A percentile compares a stretch with the other conserved stretches of the same genome.
These are phyloP conservation scores for Watsonalla binaria DNA, from an alignment of 2,888 invertebrate species.

Conservation along the genomic window DNA sequence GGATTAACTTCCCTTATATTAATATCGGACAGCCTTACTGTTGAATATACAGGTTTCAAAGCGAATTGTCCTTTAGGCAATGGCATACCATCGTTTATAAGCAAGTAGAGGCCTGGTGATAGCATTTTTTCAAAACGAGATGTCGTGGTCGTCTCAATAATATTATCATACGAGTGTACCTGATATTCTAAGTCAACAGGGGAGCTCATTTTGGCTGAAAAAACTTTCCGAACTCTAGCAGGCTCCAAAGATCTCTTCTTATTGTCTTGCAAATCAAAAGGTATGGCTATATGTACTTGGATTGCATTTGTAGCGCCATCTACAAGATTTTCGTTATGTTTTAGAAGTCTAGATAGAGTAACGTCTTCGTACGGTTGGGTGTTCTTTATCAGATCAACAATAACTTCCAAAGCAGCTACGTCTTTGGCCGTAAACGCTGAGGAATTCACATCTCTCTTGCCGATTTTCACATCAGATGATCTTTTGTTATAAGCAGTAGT, in stretches of 20 bases:
- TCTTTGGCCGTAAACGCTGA: constrained; percentile 48
- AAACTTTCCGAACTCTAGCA: constrained; percentile 43
- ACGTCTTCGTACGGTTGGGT: constrained; percentile 24
- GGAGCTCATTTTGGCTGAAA: constrained; percentile 50
- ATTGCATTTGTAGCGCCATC: constrained; percentile 35
- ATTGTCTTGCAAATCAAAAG: constrained; percentile 25
- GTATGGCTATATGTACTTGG: constrained; percentile 57
- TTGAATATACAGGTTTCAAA: constrained; percentile 35
- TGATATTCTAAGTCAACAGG: constrained; percentile 62
- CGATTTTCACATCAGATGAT: constrained; percentile 10
- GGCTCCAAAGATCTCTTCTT: constrained; percentile 40
- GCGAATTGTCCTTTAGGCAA: constrained; percentile 27
- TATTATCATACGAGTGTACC: constrained; percentile 41
- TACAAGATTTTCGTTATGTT: constrained; percentile 5
- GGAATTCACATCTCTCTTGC: constrained; percentile 24
- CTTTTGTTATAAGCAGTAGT: background rate
- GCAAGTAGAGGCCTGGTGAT: constrained; percentile 47
- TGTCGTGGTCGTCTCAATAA: constrained; percentile 6
- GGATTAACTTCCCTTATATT: constrained; percentile 6
- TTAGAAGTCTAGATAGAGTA: background rate
- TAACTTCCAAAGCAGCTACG: constrained; percentile 53
- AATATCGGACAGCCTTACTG: constrained; percentile 13
- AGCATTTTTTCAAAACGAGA: constrained; percentile 9
- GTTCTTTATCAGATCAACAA: constrained; percentile 50
- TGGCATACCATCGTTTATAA: constrained; percentile 37